Evolutionary conservation across 1,140 invertebrate species (phyloP), one percentile per base, ranked within the genome.

Genomic region (Melanaphis sacchari): DNA sequence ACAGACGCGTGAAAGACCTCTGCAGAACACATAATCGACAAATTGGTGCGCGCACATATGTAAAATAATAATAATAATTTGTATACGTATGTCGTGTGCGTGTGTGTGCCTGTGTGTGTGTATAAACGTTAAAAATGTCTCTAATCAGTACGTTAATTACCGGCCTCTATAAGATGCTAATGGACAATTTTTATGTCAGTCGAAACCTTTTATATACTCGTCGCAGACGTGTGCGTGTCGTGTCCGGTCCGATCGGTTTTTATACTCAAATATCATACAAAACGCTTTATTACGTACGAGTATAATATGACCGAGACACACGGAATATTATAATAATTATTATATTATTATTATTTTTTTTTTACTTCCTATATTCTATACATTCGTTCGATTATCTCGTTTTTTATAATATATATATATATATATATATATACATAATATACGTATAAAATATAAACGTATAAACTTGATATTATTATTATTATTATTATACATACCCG

Each of bases 81-180:
- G 21, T 40, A 87, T 46, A 49, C n/a, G 31, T 49, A 92, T 92
- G 21, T 46, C 41, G 26, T 66, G 59, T 66, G 59, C n/a, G 31
- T 66, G 59, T 66, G 38, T 84, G 59, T 66, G 59, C 43, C 38
- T 84, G 31, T 66, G 59, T 66, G 38, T 84, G 59, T 66, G 59
- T 76, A 49, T 84, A 82, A 49, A 93, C 91, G 91, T 54, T 93
- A 49, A 92, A 93, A 93, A 85, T 85, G 91, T 93, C 36, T 85
- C 46, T 93, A 93, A 93, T 93, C 91, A 93, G 91, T 93, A 85
- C 76, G 91, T 93, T 93, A 93, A 93, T 93, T 93, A 93, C 91
- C 91, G 91, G 90, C 90, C 91, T 82, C 76, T 49, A 66, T 66
- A 93, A 93, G 91, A 93, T 84, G 91, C 76, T 93, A 93, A 93